Evolutionary conservation across 2,797 vertebrate genomes (phyloP).

Genomic region (Micrastur ruficollis): DNA sequence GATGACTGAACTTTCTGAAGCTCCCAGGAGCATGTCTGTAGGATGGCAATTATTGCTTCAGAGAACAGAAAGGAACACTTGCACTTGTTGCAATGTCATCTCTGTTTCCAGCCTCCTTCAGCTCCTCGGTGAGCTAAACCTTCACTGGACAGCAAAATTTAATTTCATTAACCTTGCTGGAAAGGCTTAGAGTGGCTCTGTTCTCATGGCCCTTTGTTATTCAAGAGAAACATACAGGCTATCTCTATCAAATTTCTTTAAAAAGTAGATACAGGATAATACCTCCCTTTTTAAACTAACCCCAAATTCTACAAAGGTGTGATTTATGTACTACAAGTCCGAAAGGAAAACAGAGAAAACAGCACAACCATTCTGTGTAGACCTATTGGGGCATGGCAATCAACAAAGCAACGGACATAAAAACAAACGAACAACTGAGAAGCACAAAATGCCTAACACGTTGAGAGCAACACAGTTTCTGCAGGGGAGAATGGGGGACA

Average conservation of each 20-base stretch:
- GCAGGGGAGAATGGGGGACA: not conserved
- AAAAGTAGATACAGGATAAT: not conserved
- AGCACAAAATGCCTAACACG: not conserved
- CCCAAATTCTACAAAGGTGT: not conserved
- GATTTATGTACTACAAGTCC: not conserved
- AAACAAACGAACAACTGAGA: not conserved
- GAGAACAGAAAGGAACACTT: not conserved
- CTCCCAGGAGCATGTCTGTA: not conserved
- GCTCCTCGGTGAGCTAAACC: not conserved
- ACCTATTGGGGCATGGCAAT: accelerated
- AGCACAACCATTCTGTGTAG: accelerated
- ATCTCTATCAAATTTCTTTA: not conserved
- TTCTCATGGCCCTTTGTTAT: not conserved
- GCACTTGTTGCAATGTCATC: not conserved
- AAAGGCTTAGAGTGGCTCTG: not conserved
- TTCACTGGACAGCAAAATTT: not conserved
- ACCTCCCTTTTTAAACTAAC: not conserved
- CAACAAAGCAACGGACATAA: not conserved
- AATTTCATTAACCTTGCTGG: not conserved
- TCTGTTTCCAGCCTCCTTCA: not conserved
- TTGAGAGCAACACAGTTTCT: not conserved
- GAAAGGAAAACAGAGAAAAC: not conserved
- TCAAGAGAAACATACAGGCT: not conserved
- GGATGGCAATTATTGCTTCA: not conserved
- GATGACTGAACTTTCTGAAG: not conserved